Percentiles rank a stretch among this genome's conserved stretches.
Conservation (phyloP, 2,888 invertebrate species). For the Hipparchia semele region DNA sequence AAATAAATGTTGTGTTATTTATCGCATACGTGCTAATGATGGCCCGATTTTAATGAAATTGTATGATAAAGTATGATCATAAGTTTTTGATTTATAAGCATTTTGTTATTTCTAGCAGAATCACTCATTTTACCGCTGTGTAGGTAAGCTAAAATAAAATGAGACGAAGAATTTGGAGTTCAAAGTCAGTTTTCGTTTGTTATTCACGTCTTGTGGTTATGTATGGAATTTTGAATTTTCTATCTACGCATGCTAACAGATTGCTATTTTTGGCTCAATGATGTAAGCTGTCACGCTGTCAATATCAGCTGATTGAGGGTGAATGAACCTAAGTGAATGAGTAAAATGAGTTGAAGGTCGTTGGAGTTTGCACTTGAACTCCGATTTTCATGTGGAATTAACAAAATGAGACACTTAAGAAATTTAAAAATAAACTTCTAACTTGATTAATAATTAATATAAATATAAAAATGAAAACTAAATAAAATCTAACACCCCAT, state of each 20-base stretch:
- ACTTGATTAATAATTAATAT: too few species aligned
- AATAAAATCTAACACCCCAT: too few species aligned
- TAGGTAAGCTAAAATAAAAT: too few species aligned
- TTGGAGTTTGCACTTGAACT: neutral
- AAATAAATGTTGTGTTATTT: neutral
- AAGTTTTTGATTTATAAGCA: too few species aligned
- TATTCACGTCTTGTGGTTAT: too few species aligned
- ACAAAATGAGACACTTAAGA: too few species aligned
- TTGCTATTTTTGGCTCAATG: neutral
- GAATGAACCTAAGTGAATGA: constrained; percentile 23
- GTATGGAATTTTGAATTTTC: neutral
- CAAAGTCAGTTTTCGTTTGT: too few species aligned
- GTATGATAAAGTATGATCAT: neutral
- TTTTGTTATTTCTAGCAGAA: too few species aligned
- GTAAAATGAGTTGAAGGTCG: constrained; percentile 17
- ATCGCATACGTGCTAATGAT: neutral
- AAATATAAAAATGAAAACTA: too few species aligned
- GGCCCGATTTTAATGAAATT: constrained; percentile 6
- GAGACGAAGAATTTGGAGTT: too few species aligned
- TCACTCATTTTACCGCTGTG: too few species aligned
- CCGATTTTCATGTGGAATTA: neutral
- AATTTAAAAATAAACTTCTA: too few species aligned
- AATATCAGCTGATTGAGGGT: constrained; percentile 30
- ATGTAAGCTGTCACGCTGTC: constrained; percentile 20
- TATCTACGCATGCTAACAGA: neutral